Base-by-base conservation (phyloP, 2,888 invertebrate genomes). In the Chironomus riparius region DNA sequence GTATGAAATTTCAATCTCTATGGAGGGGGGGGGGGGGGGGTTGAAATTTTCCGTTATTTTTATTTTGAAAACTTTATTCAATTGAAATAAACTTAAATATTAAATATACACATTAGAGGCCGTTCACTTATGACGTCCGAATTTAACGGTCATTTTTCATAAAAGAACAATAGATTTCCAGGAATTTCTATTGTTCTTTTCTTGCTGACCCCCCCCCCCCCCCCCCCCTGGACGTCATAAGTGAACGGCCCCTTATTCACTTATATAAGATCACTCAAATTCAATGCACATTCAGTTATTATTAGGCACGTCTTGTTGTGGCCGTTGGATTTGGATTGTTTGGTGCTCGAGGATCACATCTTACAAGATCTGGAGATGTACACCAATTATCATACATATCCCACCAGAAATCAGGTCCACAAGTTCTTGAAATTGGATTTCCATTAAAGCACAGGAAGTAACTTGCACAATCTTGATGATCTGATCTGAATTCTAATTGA, bases 311-410 rank as follows among this genome's bases (percentile, higher is more conserved):
- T 18, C 65, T 13, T 10, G 65, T 24, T 65, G 21, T 65, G 12
- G 4, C 15, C 12, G 72, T n/a, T n/a, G 61, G 28, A 22, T 22
- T 74, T 21, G 74, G 65, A 24, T 65, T 22, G 18, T 74, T 74
- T 47, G 74, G 74, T 18, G 48, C 38, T 21, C 21, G 38, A 0
- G 47, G 18, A 47, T 74, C 74, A 18, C 74, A 74, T 4, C 47
- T 74, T 2, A 74, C 74, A 47, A 48, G 15, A 22, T 74, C 68
- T 4, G 65, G 28, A 12, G 47, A n/a, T 6, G 47, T 68, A 21
- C 74, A 74, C 74, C 74, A 74, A 18, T 74, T 68, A 15, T 68
- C 47, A 21, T 62, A 47, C 2, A 74, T 61, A 24, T 74, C 74
- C 15, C 15, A 74, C 47, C 47, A 74, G 18, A 74, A 28, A 7